Percentiles rank a stretch among this genome's conserved stretches.
Conservation (phyloP, 1,140 invertebrate genomes). For the Zaprionus ornatus region DNA sequence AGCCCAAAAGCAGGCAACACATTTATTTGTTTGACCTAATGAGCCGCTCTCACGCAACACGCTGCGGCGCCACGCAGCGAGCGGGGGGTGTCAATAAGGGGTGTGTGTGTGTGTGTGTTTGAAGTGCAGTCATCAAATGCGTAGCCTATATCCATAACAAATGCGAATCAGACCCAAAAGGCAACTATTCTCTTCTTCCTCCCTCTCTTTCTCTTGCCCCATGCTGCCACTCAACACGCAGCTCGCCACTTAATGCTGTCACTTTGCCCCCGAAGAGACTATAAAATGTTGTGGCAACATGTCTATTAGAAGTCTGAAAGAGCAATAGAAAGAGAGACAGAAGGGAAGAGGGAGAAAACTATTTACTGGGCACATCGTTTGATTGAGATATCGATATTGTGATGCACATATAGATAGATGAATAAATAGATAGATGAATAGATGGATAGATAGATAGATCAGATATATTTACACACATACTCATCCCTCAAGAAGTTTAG, state of each 20-base stretch:
- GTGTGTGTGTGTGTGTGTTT: neutral
- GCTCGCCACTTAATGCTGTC: conserved; percentile 17
- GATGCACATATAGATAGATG: too few species aligned
- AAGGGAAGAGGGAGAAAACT: neutral
- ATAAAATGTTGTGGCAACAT: conserved; percentile 24
- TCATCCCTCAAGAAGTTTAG: too few species aligned
- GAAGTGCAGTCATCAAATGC: conserved; percentile 7
- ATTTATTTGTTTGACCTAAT: conserved; percentile 17
- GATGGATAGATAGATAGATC: too few species aligned
- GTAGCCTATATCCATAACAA: conserved; percentile 11
- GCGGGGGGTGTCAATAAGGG: neutral
- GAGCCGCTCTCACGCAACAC: conserved; percentile 28
- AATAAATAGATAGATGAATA: too few species aligned
- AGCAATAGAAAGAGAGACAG: neutral
- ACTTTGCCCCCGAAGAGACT: neutral
- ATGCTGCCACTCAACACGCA: conserved; percentile 9
- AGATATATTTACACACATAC: too few species aligned
- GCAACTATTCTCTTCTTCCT: neutral
- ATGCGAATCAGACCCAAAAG: conserved; percentile 4
- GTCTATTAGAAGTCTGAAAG: conserved; percentile 7
- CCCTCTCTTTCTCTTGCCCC: neutral
- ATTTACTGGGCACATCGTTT: neutral
- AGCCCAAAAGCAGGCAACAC: conserved; percentile 43
- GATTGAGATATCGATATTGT: neutral
- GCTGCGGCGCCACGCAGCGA: neutral